phyloP scores from a whole-genome alignment of 2,113 vertebrate genomes.

The human region GRCh38 chr14:71153001-71153500 shows the following conservation, averaged over 20 bases:
- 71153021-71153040: not conserved
- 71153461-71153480: not conserved
- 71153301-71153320: not conserved
- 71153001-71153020: not conserved
- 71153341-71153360: not conserved
- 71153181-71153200: accelerated
- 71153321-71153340: not conserved
- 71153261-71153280: too few species aligned
- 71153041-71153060: not conserved
- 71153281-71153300: not conserved
- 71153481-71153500: not conserved
- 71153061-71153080: not conserved
- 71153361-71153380: not conserved
- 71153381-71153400: not conserved
- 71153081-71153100: not conserved
- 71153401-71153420: not conserved
- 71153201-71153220: not conserved
- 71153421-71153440: not conserved
- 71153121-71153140: not conserved
- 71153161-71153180: accelerated
- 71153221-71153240: accelerated
- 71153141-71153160: not conserved
- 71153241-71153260: not conserved
- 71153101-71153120: not conserved
- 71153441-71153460: not conserved